Conservation (phyloP, 1,140 invertebrate species). For the Rhopalosiphum padi region DNA sequence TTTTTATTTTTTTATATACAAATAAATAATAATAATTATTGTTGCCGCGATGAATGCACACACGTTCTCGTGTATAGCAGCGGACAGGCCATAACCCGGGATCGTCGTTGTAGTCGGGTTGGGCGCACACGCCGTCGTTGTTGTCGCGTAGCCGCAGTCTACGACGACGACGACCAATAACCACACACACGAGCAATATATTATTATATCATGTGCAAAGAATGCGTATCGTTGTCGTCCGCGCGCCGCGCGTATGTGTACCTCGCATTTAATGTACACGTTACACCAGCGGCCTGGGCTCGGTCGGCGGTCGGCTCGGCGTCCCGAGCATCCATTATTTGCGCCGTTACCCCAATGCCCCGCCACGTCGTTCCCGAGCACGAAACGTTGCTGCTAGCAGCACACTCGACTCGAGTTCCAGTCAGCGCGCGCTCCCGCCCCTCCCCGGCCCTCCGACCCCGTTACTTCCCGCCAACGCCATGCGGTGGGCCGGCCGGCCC, state of each 20-base stretch:
- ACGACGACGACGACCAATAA: not conserved
- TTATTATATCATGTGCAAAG: constrained; percentile 52
- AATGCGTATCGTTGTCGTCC: constrained; percentile 28
- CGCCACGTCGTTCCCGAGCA: constrained; percentile 18
- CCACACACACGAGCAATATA: constrained; percentile 17
- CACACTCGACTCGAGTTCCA: constrained; percentile 53
- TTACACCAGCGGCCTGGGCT: not conserved
- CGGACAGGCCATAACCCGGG: not conserved
- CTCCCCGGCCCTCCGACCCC: constrained; percentile 15
- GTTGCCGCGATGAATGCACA: not conserved
- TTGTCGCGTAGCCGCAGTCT: not conserved
- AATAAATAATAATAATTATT: constrained; percentile 26
- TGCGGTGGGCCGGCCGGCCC: not conserved
- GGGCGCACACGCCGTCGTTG: not conserved
- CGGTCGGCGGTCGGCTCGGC: constrained; percentile 45
- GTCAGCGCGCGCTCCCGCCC: constrained; percentile 33
- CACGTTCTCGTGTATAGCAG: not conserved
- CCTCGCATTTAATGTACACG: not conserved
- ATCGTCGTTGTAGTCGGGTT: not conserved
- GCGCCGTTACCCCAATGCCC: constrained; percentile 55
- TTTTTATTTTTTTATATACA: not conserved
- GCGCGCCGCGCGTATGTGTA: no score
- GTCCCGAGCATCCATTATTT: constrained; percentile 59
- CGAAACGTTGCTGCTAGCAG: constrained; percentile 38
- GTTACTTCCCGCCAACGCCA: constrained; percentile 12